These are phyloP conservation scores for Dromiciops gliroides DNA, from an alignment of 2,113 vertebrate genomes.

Conservation along the genomic window DNA sequence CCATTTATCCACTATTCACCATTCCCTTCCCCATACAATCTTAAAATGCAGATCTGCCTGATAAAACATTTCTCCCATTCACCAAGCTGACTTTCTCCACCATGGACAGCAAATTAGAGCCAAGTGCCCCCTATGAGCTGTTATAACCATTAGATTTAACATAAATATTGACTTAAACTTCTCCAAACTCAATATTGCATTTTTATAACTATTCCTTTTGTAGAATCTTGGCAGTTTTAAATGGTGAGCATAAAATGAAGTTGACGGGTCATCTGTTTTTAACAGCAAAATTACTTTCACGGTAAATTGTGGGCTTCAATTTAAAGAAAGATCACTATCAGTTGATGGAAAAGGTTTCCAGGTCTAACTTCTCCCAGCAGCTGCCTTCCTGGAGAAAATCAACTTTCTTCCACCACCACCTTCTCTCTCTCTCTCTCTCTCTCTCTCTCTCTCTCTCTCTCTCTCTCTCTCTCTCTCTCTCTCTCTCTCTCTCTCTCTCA, in stretches of 20 bases:
- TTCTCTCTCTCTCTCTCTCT: too few species aligned
- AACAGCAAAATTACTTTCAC: slow-evolving; percentile 37
- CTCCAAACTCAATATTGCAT: slow-evolving; percentile 43
- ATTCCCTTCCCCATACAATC: not conserved
- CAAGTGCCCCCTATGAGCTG: slow-evolving; percentile 41
- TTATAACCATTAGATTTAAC: slow-evolving; percentile 44
- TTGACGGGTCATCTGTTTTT: slow-evolving; percentile 17
- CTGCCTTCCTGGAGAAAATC: not conserved
- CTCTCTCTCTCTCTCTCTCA: too few species aligned
- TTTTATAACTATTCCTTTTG: slow-evolving; percentile 13
- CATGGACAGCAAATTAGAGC: slow-evolving; percentile 5
- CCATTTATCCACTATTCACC: not conserved
- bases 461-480: too few species aligned
- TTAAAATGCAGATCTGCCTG: slow-evolving; percentile 10
- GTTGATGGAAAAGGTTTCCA: slow-evolving; percentile 35
- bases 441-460: too few species aligned
- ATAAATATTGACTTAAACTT: slow-evolving; percentile 58
- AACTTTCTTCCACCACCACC: too few species aligned
- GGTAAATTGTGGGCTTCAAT: slow-evolving; percentile 43
- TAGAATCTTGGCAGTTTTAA: slow-evolving; percentile 14
- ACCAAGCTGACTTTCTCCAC: slow-evolving; percentile 15
- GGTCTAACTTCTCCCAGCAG: not conserved
- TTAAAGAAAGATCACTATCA: slow-evolving; percentile 42
- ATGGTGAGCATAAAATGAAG: not conserved
- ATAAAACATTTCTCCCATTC: not conserved